Conservation (phyloP, 2,113 vertebrate species). For the Leucosticte australis region DNA sequence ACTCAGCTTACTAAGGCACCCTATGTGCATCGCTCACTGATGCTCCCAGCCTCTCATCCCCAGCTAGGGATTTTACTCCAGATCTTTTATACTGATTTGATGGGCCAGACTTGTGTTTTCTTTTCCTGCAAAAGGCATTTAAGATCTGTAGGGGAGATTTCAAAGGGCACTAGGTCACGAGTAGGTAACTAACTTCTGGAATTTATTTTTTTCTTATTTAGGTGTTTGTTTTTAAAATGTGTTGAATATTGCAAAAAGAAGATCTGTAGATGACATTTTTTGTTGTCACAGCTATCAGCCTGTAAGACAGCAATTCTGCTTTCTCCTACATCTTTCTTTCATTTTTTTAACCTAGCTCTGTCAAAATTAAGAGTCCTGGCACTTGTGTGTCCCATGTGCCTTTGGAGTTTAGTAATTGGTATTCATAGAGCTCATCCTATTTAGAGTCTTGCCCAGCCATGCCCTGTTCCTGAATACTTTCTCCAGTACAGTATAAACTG, state of each 20-base stretch:
- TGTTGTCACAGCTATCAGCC: neutral
- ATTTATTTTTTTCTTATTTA: neutral
- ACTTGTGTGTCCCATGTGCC: neutral
- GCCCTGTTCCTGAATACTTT: neutral
- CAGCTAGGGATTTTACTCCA: neutral
- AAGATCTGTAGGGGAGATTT: neutral
- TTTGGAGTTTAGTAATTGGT: neutral
- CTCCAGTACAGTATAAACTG: neutral
- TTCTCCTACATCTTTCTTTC: neutral
- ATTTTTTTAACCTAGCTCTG: neutral
- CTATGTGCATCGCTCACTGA: rapidly evolving
- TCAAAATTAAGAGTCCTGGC: neutral
- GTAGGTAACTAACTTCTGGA: neutral
- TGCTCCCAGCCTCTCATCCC: neutral
- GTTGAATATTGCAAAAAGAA: neutral
- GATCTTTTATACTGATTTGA: neutral
- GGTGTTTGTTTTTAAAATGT: neutral
- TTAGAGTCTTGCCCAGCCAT: neutral
- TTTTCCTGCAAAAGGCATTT: neutral
- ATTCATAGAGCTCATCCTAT: neutral
- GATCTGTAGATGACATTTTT: neutral
- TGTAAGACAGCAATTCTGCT: neutral
- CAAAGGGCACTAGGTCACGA: neutral
- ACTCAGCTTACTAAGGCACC: neutral
- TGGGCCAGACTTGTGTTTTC: neutral